Evolutionary conservation across 92 coral and sea anemone species (phyloP).

Genomic region (Pocillopora grandis): DNA sequence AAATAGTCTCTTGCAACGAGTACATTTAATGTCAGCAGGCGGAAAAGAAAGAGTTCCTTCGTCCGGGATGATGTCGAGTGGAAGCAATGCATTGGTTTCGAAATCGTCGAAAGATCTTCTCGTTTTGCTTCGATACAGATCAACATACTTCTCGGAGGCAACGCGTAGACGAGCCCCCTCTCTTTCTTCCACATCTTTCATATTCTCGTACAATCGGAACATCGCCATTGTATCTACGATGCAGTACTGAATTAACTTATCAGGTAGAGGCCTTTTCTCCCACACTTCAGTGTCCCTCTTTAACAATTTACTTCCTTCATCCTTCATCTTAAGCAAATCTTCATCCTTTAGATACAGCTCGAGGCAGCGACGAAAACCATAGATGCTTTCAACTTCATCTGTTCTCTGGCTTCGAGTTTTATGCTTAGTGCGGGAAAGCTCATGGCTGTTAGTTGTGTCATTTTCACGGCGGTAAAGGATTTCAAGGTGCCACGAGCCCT

Average conservation of each 20-base stretch:
- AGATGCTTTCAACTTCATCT: slow-evolving; percentile 58
- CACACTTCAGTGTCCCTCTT: slow-evolving; percentile 22
- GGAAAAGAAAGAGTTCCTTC: slow-evolving; percentile 70
- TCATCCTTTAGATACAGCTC: slow-evolving; percentile 74
- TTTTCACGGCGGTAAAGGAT: slow-evolving; percentile 68
- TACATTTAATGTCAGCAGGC: slow-evolving; percentile 59
- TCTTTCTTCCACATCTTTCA: slow-evolving; percentile 60
- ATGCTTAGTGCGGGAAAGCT: slow-evolving; percentile 6
- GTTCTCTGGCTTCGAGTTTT: slow-evolving; percentile 59
- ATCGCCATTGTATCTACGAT: slow-evolving; percentile 69
- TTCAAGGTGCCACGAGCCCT: too few species aligned
- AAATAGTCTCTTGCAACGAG: slow-evolving; percentile 61
- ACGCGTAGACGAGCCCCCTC: slow-evolving; percentile 61
- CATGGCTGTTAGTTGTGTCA: background rate
- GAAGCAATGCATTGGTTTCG: slow-evolving; percentile 74
- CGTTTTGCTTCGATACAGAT: slow-evolving; percentile 65
- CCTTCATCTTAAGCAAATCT: slow-evolving; percentile 49
- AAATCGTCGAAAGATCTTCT: slow-evolving; percentile 58
- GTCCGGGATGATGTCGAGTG: slow-evolving; percentile 79
- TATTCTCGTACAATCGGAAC: slow-evolving; percentile 67
- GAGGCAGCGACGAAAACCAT: slow-evolving; percentile 74
- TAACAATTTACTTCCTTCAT: slow-evolving; percentile 53
- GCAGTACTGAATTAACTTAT: slow-evolving; percentile 65
- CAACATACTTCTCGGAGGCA: slow-evolving; percentile 77
- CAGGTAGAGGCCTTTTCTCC: slow-evolving; percentile 64